A percentile compares a stretch with the other conserved stretches of the same genome.
These are phyloP conservation scores for Forficula auricularia DNA, from an alignment of 1,140 invertebrate genomes.

Conservation along the genomic window DNA sequence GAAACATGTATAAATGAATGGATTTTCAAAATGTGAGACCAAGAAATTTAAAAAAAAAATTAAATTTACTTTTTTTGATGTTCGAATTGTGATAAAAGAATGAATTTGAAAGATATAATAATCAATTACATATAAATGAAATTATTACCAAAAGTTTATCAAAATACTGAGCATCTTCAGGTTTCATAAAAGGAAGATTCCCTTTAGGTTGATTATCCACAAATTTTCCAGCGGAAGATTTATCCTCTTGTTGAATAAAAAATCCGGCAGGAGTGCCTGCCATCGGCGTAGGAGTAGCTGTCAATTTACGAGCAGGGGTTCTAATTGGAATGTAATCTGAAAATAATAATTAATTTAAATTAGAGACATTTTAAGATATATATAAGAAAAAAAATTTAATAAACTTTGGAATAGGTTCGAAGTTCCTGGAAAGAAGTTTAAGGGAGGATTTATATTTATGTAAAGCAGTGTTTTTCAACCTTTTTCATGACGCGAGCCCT, in stretches of 20 bases:
- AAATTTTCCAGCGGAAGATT: slow-evolving; percentile 50
- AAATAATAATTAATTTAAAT: too few relatives aligned
- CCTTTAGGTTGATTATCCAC: slow-evolving; percentile 93
- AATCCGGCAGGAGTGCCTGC: slow-evolving; percentile 85
- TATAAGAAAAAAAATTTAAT: slow-evolving; percentile 7
- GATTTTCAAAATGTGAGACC: too few relatives aligned
- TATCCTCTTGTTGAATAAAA: slow-evolving; percentile 83
- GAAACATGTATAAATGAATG: too few relatives aligned
- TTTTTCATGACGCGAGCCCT: too few relatives aligned
- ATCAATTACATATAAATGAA: too few relatives aligned
- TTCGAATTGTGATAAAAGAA: too few relatives aligned
- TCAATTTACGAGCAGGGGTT: slow-evolving; percentile 90
- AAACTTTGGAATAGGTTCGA: background rate
- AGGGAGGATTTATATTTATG: slow-evolving; percentile 7
- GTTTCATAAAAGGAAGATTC: slow-evolving; percentile 96
- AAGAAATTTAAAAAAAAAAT: too few relatives aligned
- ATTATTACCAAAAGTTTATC: slow-evolving; percentile 69
- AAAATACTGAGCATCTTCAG: slow-evolving; percentile 99
- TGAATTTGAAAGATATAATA: too few relatives aligned
- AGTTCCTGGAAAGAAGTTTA: background rate
- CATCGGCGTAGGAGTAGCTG: slow-evolving; percentile 93
- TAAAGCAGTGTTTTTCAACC: too few relatives aligned
- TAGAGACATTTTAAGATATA: too few relatives aligned
- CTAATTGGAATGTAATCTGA: slow-evolving; percentile 85
- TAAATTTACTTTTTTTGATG: too few relatives aligned